phyloP scores from a whole-genome alignment of 1,140 invertebrate species.

The Drosophila setifemur region DNA sequence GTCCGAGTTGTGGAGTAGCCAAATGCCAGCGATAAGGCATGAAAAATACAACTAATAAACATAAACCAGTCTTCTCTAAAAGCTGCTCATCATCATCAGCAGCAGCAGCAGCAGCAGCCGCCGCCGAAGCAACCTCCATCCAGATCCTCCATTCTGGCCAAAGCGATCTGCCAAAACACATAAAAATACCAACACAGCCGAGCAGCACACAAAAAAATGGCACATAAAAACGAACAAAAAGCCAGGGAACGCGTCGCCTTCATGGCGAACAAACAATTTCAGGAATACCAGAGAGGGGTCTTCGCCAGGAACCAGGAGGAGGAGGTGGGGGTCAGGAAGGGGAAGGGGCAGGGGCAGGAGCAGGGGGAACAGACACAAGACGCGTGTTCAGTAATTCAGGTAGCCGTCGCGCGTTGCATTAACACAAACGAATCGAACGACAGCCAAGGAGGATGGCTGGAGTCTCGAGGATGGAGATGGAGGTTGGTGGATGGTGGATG shows the following conservation, averaged over 20 bases:
- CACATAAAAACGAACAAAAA: conserved; percentile 65
- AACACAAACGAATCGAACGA: conserved; percentile 78
- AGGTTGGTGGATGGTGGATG: not conserved
- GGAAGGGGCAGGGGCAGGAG: conserved; percentile 3
- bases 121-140: conserved; percentile 2
- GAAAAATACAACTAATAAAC: conserved; percentile 80
- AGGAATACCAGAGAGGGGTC: conserved; percentile 51
- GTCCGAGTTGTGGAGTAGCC: conserved; percentile 35
- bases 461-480: conserved; percentile 7
- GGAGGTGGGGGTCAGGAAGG: conserved; percentile 1
- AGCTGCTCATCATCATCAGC: conserved; percentile 70
- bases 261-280: conserved; percentile 78
- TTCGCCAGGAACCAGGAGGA: conserved; percentile 7
- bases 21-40: conserved; percentile 64
- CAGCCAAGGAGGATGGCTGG: conserved; percentile 48
- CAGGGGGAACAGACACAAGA: conserved; percentile 75
- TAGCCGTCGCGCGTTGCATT: conserved; percentile 82
- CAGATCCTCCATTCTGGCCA: conserved; percentile 29
- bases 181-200: conserved; percentile 68
- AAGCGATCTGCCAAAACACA: conserved; percentile 70
- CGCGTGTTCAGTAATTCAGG: conserved; percentile 83
- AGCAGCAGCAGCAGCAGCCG: conserved; percentile 12
- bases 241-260: conserved; percentile 58
- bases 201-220: conserved; percentile 50
- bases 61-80: conserved; percentile 79